Evolutionary conservation across 2,888 invertebrate genomes (phyloP).

Genomic region (Eudemis profundana): DNA sequence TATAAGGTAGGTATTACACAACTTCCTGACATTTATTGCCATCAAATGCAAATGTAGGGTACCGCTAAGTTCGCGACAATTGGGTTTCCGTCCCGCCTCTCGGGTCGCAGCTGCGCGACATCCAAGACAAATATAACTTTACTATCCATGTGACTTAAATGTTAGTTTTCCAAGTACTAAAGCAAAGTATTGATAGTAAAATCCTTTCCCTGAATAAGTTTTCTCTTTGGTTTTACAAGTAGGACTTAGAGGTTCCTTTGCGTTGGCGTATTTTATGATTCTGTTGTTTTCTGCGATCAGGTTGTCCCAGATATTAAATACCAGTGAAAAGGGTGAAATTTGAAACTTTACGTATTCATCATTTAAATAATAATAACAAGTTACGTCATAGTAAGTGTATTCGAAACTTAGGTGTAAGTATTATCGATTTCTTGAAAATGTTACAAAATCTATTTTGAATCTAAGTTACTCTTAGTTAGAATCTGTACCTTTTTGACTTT

Average conservation of each 20-base stretch:
- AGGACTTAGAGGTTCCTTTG: neutral
- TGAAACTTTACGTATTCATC: too few species aligned
- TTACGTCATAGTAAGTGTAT: too few species aligned
- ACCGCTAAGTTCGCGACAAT: conserved; percentile 10
- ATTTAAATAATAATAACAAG: too few species aligned
- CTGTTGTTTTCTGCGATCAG: neutral
- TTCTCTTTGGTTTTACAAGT: neutral
- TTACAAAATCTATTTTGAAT: too few species aligned
- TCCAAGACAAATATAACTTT: conserved; percentile 9
- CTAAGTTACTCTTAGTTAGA: too few species aligned
- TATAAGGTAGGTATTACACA: conserved; percentile 9
- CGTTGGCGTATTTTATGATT: neutral
- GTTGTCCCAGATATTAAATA: neutral
- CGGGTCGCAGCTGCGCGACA: neutral
- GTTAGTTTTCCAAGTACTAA: neutral
- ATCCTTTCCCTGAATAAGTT: neutral
- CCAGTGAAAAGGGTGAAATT: too few species aligned
- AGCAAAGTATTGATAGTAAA: conserved; percentile 11
- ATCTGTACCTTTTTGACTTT: too few species aligned
- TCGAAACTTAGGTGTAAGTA: too few species aligned
- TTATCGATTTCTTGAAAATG: too few species aligned
- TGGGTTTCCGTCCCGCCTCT: neutral
- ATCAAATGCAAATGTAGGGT: conserved; percentile 15
- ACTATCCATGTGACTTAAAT: neutral
- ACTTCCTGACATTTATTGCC: conserved; percentile 1